phyloP scores from a whole-genome alignment of 2,113 vertebrate genomes.

The Piaya cayana region DNA sequence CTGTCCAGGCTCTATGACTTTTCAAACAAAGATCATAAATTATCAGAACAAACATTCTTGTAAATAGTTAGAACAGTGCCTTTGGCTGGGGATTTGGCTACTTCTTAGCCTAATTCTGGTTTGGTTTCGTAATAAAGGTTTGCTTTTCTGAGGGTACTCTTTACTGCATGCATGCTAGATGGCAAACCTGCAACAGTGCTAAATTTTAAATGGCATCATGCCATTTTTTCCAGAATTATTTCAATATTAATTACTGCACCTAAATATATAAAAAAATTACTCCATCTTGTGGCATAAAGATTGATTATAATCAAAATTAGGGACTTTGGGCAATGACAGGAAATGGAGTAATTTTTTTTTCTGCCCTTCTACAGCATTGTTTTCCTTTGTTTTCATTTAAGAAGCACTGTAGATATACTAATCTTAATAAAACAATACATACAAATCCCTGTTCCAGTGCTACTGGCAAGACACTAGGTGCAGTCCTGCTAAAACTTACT shows the following conservation, averaged over 20 bases:
- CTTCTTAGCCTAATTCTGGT: neutral
- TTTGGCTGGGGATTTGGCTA: neutral
- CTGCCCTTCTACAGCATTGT: slow-evolving; percentile 11
- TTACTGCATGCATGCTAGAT: neutral
- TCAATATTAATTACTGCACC: neutral
- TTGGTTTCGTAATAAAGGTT: neutral
- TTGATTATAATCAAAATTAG: slow-evolving; percentile 39
- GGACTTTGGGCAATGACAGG: slow-evolving; percentile 17
- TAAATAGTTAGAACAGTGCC: neutral
- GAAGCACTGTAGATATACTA: slow-evolving; percentile 1
- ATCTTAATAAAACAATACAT: slow-evolving; percentile 52
- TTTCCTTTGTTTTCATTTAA: slow-evolving; percentile 31
- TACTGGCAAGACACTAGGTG: slow-evolving; percentile 25
- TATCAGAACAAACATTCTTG: neutral
- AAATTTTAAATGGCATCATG: neutral
- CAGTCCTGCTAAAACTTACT: neutral
- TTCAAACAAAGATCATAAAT: neutral
- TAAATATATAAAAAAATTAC: neutral
- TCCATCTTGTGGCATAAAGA: slow-evolving; percentile 11
- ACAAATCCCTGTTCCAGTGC: slow-evolving; percentile 37
- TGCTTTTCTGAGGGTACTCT: neutral
- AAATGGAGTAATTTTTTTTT: slow-evolving; percentile 48
- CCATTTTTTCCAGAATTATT: neutral
- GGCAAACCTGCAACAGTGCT: neutral
- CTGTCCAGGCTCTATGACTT: neutral